A percentile compares a stretch with the other conserved stretches of the same genome.
These are phyloP conservation scores for Beroe forskalii DNA, from an alignment of 37 sponge, comb jelly and placozoan genomes.

Conservation along the genomic window DNA sequence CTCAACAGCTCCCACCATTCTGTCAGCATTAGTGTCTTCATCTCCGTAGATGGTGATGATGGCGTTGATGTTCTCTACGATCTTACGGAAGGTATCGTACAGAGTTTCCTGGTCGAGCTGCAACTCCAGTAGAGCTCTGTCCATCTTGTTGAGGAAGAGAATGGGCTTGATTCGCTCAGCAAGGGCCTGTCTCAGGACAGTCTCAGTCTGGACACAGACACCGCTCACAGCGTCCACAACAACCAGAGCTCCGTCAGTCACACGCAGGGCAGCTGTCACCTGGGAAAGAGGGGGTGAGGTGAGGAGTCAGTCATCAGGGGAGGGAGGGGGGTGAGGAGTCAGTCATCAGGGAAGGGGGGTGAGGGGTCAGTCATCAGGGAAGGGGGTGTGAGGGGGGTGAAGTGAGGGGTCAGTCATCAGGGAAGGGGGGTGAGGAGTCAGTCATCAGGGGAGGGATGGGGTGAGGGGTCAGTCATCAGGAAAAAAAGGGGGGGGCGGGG, in stretches of 20 bases:
- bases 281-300: neutral
- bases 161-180: conserved; percentile 97
- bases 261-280: conserved; percentile 97
- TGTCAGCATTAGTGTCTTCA: conserved; percentile 92
- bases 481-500: too few species aligned
- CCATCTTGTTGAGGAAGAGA: conserved; percentile 99
- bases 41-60: conserved; percentile 94
- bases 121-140: conserved; percentile 97
- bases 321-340: too few species aligned
- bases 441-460: too few species aligned
- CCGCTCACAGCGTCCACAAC: conserved; percentile 99
- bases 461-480: too few species aligned
- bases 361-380: conserved; percentile 89
- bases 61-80: conserved; percentile 95
- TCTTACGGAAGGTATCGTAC: conserved; percentile 93
- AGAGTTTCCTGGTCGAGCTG: conserved; percentile 79
- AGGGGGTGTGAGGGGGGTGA: too few species aligned
- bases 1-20: conserved; percentile 70
- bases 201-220: conserved; percentile 98
- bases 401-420: too few species aligned
- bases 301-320: too few species aligned
- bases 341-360: too few species aligned
- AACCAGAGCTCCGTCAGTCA: conserved; percentile 98
- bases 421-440: too few species aligned
- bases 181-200: conserved; percentile 96